Conservation (phyloP, 2,888 invertebrate species). For the Limnephilus lunatus region DNA sequence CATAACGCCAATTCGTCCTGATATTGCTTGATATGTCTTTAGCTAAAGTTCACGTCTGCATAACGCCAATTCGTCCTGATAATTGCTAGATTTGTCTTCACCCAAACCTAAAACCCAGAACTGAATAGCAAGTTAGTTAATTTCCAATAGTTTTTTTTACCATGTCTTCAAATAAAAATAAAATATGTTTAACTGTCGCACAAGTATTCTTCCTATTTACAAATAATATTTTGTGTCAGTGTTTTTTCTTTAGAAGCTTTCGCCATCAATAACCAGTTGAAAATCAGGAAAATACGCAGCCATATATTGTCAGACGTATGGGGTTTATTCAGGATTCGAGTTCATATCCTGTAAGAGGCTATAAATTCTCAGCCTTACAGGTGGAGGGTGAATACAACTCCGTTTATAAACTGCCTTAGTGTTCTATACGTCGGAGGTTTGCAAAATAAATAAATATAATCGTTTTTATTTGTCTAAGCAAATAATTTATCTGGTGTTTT, state of each 20-base stretch:
- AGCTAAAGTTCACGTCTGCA: too few species aligned
- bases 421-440: neutral
- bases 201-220: too few species aligned
- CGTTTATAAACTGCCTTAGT: constrained; percentile 20
- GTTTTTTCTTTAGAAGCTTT: neutral
- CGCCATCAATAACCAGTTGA: neutral
- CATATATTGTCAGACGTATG: constrained; percentile 34
- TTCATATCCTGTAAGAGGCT: constrained; percentile 63
- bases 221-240: too few species aligned
- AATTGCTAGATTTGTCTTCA: too few species aligned
- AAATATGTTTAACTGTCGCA: too few species aligned
- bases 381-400: neutral
- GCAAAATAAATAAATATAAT: neutral
- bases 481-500: neutral
- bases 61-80: too few species aligned
- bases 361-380: constrained; percentile 53
- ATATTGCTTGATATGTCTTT: too few species aligned
- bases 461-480: neutral
- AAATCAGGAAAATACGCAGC: neutral
- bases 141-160: too few species aligned
- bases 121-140: too few species aligned
- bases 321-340: constrained; percentile 56
- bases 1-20: too few species aligned
- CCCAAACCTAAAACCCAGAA: too few species aligned
- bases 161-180: too few species aligned